Percentiles rank a stretch among this genome's conserved stretches.
These are phyloP conservation scores for Murina feae DNA, from an alignment of 2,113 vertebrate genomes.

Conservation along the genomic window DNA sequence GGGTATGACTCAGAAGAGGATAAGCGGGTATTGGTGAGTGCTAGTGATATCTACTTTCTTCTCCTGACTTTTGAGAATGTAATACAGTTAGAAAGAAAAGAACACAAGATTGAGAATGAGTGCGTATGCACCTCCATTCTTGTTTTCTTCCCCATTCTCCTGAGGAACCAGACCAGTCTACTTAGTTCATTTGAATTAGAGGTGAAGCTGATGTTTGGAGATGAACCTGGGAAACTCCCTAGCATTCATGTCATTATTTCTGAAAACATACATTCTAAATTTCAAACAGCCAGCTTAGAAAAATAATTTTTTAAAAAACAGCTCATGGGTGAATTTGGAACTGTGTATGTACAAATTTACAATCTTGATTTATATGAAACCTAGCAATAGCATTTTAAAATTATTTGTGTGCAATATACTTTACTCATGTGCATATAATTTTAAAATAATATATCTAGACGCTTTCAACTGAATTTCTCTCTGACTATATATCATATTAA, in stretches of 20 bases:
- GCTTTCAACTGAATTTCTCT: constrained; percentile 61
- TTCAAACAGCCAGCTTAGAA: constrained; percentile 37
- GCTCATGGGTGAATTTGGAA: constrained; percentile 15
- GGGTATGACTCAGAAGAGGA: background rate
- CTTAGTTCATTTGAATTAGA: background rate
- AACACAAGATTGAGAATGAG: background rate
- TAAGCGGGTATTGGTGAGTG: background rate
- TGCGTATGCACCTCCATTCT: background rate
- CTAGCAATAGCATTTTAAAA: constrained; percentile 54
- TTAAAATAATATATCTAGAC: constrained; percentile 59
- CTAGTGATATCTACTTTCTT: background rate
- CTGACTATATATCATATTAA: constrained; percentile 58
- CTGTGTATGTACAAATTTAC: constrained; percentile 16
- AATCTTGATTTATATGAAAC: constrained; percentile 57
- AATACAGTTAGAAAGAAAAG: background rate
- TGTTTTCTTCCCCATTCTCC: background rate
- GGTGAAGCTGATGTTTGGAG: background rate
- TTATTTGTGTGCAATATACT: constrained; percentile 57
- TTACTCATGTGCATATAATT: constrained; percentile 67
- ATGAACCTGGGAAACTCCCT: background rate
- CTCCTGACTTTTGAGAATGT: background rate
- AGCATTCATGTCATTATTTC: background rate
- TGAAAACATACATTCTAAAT: constrained; percentile 25
- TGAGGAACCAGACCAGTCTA: background rate
- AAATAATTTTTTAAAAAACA: constrained; percentile 38